Conservation (phyloP, 2,888 invertebrate species). For the Clanis bilineata region DNA sequence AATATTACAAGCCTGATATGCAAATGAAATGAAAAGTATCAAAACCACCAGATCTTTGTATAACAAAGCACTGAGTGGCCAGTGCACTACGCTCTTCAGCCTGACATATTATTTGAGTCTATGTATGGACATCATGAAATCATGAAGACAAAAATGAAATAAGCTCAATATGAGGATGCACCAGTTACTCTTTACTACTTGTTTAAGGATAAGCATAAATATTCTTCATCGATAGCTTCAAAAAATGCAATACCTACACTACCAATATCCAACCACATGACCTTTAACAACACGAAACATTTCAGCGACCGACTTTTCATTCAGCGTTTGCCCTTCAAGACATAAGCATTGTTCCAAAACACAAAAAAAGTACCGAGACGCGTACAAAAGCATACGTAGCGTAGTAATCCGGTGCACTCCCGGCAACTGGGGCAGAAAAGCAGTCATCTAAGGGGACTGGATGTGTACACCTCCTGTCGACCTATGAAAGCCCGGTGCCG, state of each 20-base stretch:
- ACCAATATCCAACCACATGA: neutral
- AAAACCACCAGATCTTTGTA: too few relatives aligned
- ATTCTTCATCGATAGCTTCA: too few relatives aligned
- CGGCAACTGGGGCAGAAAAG: constrained; percentile 57
- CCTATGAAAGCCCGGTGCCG: constrained; percentile 52
- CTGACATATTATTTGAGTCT: too few relatives aligned
- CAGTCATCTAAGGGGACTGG: constrained; percentile 58
- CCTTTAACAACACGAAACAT: neutral
- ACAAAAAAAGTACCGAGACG: constrained; percentile 31
- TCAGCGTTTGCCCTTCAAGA: constrained; percentile 8
- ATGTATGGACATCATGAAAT: too few relatives aligned
- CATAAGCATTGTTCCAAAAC: constrained; percentile 1
- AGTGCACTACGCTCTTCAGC: too few relatives aligned
- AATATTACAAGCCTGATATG: too few relatives aligned
- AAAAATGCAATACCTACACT: neutral
- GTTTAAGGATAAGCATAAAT: too few relatives aligned
- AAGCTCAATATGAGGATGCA: too few relatives aligned
- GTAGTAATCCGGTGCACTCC: constrained; percentile 46
- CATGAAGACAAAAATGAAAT: too few relatives aligned
- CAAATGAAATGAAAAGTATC: too few relatives aligned
- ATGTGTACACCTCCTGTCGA: constrained; percentile 50
- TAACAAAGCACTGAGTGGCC: too few relatives aligned
- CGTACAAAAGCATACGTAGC: constrained; percentile 52
- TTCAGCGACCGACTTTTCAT: neutral
- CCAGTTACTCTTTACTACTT: too few relatives aligned